Percentiles rank a stretch among this genome's conserved stretches.
phyloP scores from a whole-genome alignment of 2,113 vertebrate genomes.

The Melanostigma gelatinosum region DNA sequence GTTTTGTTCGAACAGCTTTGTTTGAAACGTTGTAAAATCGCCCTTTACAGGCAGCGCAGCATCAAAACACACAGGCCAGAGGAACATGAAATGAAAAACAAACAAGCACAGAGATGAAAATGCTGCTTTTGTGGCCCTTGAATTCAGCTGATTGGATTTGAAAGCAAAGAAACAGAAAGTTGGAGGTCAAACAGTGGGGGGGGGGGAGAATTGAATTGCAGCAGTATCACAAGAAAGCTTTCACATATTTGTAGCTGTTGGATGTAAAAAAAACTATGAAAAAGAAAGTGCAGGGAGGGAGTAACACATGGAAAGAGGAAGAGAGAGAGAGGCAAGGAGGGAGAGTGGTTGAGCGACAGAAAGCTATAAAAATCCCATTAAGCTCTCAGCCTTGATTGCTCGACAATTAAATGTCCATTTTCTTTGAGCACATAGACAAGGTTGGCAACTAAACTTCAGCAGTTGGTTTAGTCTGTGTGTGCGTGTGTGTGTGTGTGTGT shows the following conservation, averaged over 20 bases:
- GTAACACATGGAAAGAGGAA: conserved; percentile 18
- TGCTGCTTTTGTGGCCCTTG: conserved; percentile 25
- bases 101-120: conserved; percentile 41
- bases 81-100: conserved; percentile 3
- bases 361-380: conserved; percentile 75
- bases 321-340: conserved; percentile 11
- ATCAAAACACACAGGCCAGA: conserved; percentile 20
- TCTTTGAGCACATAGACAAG: conserved; percentile 65
- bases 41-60: background rate
- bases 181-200: background rate
- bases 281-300: conserved; percentile 1
- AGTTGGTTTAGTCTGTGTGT: conserved; percentile 43
- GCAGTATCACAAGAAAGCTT: background rate
- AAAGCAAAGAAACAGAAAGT: conserved; percentile 15
- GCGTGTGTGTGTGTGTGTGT: background rate
- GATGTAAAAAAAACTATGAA: conserved; percentile 7
- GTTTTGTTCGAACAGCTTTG: background rate
- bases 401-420: conserved; percentile 79
- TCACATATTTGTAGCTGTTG: conserved; percentile 8
- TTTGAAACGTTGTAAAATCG: background rate
- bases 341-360: conserved; percentile 52
- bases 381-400: conserved; percentile 76
- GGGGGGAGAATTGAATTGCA: background rate
- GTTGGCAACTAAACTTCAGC: conserved; percentile 57
- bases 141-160: conserved; percentile 51